A percentile compares a stretch with the other conserved stretches of the same genome.
Conservation (phyloP, 1,140 invertebrate species). For the Philaenus spumarius region DNA sequence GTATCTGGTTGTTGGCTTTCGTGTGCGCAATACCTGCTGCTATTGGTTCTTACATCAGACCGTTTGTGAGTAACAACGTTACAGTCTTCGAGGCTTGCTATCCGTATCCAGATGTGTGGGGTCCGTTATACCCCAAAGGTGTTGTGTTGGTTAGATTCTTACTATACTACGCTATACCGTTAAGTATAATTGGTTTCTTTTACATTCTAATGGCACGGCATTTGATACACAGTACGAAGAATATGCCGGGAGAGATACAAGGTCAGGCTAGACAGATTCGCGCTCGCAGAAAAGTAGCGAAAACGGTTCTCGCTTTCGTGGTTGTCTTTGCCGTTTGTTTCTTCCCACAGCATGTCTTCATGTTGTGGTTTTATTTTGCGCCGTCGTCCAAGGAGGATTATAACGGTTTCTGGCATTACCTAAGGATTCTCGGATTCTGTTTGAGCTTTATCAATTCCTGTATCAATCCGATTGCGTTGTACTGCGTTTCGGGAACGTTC, state of each 20-base stretch:
- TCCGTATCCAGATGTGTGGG: slow-evolving; percentile 68
- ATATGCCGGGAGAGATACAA: slow-evolving; percentile 59
- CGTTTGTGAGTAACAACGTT: slow-evolving; percentile 19
- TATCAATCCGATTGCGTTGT: slow-evolving; percentile 86
- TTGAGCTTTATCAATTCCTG: slow-evolving; percentile 85
- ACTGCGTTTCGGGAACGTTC: slow-evolving; percentile 86
- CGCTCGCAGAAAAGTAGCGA: slow-evolving; percentile 81
- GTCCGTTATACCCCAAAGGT: slow-evolving; percentile 56
- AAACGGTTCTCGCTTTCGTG: slow-evolving; percentile 84
- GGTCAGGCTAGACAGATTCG: slow-evolving; percentile 53
- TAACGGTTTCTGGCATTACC: slow-evolving; percentile 79
- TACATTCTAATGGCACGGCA: slow-evolving; percentile 84
- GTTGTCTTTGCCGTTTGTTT: slow-evolving; percentile 87
- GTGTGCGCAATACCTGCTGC: slow-evolving; percentile 70
- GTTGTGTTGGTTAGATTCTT: slow-evolving; percentile 70
- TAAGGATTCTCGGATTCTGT: slow-evolving; percentile 80
- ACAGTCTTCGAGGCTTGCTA: slow-evolving; percentile 54
- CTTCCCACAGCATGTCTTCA: slow-evolving; percentile 75
- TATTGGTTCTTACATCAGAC: slow-evolving; percentile 58
- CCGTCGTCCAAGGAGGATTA: slow-evolving; percentile 63
- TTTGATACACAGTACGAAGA: slow-evolving; percentile 69
- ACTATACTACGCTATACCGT: slow-evolving; percentile 75
- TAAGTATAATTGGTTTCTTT: slow-evolving; percentile 75
- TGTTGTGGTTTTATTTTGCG: slow-evolving; percentile 80
- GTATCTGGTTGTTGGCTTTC: slow-evolving; percentile 78